Percentiles rank a stretch among this genome's conserved stretches.
Evolutionary conservation across 2,888 invertebrate genomes (phyloP).

Genomic region (Drosophila stalkeri): DNA sequence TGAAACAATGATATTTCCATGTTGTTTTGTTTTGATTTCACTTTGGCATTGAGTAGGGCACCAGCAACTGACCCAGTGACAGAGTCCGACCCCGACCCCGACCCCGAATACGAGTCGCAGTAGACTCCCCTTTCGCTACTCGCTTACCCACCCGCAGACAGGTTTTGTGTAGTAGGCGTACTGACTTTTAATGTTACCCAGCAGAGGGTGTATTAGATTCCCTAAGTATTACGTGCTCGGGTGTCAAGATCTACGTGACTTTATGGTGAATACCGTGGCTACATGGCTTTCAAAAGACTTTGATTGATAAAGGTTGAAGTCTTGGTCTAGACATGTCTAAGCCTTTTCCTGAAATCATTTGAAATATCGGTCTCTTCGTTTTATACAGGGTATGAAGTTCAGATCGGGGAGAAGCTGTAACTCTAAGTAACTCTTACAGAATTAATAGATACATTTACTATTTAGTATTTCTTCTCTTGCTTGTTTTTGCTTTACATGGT

Average conservation of each 20-base stretch:
- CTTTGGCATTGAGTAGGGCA: slow-evolving; percentile 47
- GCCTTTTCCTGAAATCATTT: background rate
- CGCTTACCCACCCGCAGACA: slow-evolving; percentile 22
- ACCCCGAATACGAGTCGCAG: slow-evolving; percentile 14
- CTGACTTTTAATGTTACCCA: slow-evolving; percentile 14
- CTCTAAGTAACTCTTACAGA: no score
- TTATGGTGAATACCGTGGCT: slow-evolving; percentile 13
- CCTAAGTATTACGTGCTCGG: slow-evolving; percentile 22
- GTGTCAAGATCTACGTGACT: slow-evolving; percentile 26
- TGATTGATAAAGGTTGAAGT: slow-evolving; percentile 25
- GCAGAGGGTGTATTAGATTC: slow-evolving; percentile 28
- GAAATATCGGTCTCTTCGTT: background rate
- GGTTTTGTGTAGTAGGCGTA: slow-evolving; percentile 53
- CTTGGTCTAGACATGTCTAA: slow-evolving; percentile 15
- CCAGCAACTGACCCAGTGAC: slow-evolving; percentile 64
- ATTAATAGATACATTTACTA: background rate
- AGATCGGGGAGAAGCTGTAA: background rate
- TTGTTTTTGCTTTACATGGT: background rate
- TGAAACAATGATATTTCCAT: slow-evolving; percentile 61
- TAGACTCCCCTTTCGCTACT: slow-evolving; percentile 1
- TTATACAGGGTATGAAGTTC: background rate
- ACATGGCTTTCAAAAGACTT: slow-evolving; percentile 12
- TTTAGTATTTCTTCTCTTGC: background rate
- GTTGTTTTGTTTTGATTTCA: slow-evolving; percentile 55
- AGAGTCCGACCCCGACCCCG: slow-evolving; percentile 14